Evolutionary conservation across 2,113 vertebrate species (phyloP), one percentile per base, ranked within the genome.

Genomic region (Bos indicus): DNA sequence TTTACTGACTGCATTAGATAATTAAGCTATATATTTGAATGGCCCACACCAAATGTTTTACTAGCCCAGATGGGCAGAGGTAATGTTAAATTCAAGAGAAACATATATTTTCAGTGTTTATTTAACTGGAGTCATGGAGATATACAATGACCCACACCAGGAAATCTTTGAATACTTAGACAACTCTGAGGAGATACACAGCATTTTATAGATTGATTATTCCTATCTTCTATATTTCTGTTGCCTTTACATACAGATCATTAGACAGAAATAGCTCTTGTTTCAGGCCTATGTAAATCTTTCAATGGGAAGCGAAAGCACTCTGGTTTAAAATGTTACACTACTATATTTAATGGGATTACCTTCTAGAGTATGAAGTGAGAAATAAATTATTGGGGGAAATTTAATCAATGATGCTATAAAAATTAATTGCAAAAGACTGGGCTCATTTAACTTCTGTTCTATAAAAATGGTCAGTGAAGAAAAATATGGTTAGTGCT

Each of bases 371-470:
- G 46, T 94, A 90, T 83, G 92, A 95, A 95, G 85, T 94, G 71
- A 97, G 91, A 96, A 93, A 94, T 97, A 97, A 97, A 97, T 98
- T 98, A 97, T 97, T 97, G 85, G 77, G 94, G 87, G 78, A 93
- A 98, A 97, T 91, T 95, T 97, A 98, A 97, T 98, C 97, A 97
- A 97, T 97, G 95, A 91, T 91, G 91, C 86, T 97, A 52, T 97
- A 98, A 98, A 98, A 98, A 97, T 97, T 97, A 98, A 98, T 95
- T 97, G 97, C 94, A 71, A 74, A 97, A 97, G 91, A 62, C 83
- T 90, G 52, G 89, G 71, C 64, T 98, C 97, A 93, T 98, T 98
- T 98, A 97, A 96, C 98, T 97, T 96, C 90, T 91, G 78, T 95
- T 95, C 95, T 94, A 94, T 97, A 95, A 97, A 97, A 94, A 93